Evolutionary conservation across 2,797 vertebrate species (phyloP).

Genomic region (Notoglanidium macrostoma): DNA sequence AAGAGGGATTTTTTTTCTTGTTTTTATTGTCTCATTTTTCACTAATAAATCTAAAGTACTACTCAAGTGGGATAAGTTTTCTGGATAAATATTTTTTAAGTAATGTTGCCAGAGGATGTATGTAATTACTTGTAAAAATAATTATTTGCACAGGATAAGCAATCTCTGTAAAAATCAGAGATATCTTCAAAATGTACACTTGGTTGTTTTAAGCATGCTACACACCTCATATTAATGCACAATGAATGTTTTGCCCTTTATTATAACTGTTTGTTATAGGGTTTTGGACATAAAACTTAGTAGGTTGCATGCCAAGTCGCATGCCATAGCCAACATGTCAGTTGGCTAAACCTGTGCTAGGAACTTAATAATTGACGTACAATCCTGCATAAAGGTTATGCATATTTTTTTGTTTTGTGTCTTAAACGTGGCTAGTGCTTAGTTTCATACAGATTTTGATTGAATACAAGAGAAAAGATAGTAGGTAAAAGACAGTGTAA

Average conservation of each 20-base stretch:
- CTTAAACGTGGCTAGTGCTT: neutral
- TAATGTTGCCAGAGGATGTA: neutral
- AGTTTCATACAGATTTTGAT: too few species aligned
- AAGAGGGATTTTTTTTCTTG: neutral
- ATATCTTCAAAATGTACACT: neutral
- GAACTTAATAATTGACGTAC: too few species aligned
- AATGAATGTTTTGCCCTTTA: neutral
- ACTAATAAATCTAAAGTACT: neutral
- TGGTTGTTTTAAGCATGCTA: neutral
- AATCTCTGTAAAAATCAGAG: neutral
- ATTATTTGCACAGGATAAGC: neutral
- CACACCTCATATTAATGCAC: neutral
- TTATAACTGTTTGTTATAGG: neutral
- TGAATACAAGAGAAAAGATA: too few species aligned
- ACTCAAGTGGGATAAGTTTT: neutral
- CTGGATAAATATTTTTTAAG: neutral
- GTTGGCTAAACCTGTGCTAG: neutral
- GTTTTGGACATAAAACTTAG: neutral
- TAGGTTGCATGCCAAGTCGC: too few species aligned
- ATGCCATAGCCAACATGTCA: neutral
- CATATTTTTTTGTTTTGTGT: neutral
- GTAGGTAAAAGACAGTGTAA: neutral
- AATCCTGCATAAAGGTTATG: neutral
- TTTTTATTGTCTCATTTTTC: slow-evolving; percentile 1
- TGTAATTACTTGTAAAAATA: neutral